Conservation (phyloP, 2,113 vertebrate species). For the Hyperoodon ampullatus region DNA sequence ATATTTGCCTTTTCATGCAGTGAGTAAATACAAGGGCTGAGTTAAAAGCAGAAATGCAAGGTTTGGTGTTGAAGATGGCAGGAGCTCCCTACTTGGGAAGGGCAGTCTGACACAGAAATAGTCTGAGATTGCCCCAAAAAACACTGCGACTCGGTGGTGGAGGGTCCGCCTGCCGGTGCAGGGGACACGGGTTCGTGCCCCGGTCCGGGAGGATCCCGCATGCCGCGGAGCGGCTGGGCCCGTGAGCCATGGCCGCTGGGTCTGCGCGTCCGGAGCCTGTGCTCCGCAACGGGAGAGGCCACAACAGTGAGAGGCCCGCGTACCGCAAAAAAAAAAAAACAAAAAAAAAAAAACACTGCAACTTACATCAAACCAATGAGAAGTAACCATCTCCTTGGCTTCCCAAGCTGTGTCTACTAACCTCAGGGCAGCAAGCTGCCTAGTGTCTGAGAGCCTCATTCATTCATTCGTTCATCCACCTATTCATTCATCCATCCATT, state of each 20-base stretch:
- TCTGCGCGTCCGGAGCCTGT: too few species aligned
- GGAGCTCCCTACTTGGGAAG: neutral
- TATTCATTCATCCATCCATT: neutral
- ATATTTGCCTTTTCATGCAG: neutral
- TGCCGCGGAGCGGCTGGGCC: too few species aligned
- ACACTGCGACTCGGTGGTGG: neutral
- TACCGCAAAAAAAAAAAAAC: too few species aligned
- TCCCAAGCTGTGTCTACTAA: neutral
- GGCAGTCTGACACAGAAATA: neutral
- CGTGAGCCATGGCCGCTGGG: too few species aligned
- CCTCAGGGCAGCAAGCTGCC: neutral
- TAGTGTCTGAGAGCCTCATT: neutral
- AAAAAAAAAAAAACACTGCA: too few species aligned
- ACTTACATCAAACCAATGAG: neutral
- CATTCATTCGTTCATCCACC: neutral
- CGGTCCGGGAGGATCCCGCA: too few species aligned
- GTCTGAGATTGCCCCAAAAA: neutral
- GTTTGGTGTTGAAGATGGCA: neutral
- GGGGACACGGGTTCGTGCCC: too few species aligned
- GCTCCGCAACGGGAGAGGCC: too few species aligned
- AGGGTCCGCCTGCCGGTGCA: too few species aligned
- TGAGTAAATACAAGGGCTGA: neutral
- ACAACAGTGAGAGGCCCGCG: too few species aligned
- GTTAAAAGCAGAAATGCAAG: constrained; percentile 3
- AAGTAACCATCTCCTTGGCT: neutral